phyloP scores from a whole-genome alignment of 2,797 vertebrate species.

The Poecile montanus region DNA sequence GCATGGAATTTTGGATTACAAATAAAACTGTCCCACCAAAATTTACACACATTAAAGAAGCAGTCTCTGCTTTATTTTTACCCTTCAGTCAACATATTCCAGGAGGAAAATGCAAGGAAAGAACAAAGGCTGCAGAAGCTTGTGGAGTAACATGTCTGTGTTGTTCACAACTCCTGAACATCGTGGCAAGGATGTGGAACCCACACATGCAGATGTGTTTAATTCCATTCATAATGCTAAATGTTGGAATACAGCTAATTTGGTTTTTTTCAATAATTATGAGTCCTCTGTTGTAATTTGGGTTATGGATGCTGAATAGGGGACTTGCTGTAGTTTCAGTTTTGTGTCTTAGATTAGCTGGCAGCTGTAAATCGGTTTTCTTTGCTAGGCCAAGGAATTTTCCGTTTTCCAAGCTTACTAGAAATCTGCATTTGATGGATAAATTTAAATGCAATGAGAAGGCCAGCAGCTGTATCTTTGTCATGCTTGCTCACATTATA shows the following conservation, averaged over 20 bases:
- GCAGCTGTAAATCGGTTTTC: conserved; percentile 33
- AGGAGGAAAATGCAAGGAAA: not conserved
- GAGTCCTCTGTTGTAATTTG: not conserved
- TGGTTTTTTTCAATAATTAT: not conserved
- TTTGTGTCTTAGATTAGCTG: conserved; percentile 19
- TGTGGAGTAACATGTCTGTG: not conserved
- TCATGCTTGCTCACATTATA: conserved; percentile 32
- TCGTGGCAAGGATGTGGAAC: not conserved
- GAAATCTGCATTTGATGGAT: conserved; percentile 37
- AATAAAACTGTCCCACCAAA: not conserved
- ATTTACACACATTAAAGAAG: not conserved
- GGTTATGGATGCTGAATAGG: not conserved
- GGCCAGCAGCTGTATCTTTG: conserved; percentile 36
- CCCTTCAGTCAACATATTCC: not conserved
- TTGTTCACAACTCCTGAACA: not conserved
- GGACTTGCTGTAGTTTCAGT: not conserved
- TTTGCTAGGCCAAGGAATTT: conserved; percentile 46
- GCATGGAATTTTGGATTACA: not conserved
- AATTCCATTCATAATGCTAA: not conserved
- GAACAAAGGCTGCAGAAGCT: not conserved
- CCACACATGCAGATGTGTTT: not conserved
- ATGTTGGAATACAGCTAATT: not conserved
- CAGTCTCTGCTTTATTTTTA: not conserved
- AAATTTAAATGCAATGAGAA: conserved; percentile 45
- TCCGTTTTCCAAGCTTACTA: conserved; percentile 42